Evolutionary conservation across 2,888 invertebrate genomes (phyloP).

Genomic region (Xylocampa areola): DNA sequence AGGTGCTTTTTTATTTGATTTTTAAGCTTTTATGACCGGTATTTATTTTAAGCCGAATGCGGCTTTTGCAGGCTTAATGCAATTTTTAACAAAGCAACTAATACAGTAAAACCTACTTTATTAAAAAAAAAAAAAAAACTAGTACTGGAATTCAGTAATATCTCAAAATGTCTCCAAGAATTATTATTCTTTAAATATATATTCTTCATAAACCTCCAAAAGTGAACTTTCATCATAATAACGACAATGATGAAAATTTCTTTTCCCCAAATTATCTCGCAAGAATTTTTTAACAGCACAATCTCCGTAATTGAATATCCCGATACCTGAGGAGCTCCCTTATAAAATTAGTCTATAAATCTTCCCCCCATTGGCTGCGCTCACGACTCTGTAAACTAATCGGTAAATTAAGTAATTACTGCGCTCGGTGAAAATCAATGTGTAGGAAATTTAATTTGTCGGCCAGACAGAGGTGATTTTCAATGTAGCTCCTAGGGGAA

Average conservation of each 20-base stretch:
- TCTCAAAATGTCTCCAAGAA: conserved; percentile 1
- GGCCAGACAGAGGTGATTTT: conserved; percentile 73
- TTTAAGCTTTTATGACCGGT: conserved; percentile 1
- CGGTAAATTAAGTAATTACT: conserved; percentile 84
- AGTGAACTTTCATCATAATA: conserved; percentile 30
- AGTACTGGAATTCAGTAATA: conserved; percentile 20
- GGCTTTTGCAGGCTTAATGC: conserved; percentile 10
- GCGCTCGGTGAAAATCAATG: conserved; percentile 81
- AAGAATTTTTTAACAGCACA: conserved; percentile 53
- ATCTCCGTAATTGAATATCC: conserved; percentile 66
- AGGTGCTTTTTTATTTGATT: conserved; percentile 4
- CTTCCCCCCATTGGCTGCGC: conserved; percentile 73
- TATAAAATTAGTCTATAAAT: conserved; percentile 76
- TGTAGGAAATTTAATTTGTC: conserved; percentile 83
- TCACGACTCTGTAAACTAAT: conserved; percentile 81
- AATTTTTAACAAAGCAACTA: background rate
- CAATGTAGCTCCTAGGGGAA: conserved; percentile 68
- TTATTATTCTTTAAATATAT: conserved; percentile 1
- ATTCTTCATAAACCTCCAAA: conserved; percentile 34
- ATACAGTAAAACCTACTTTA: background rate
- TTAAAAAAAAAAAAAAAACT: conserved; percentile 11
- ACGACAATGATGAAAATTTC: conserved; percentile 30
- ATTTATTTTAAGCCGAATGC: conserved; percentile 7
- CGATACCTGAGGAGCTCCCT: conserved; percentile 64
- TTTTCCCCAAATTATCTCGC: conserved; percentile 39